Evolutionary conservation across 2,797 vertebrate genomes (phyloP).

Genomic region (Remorina albescens): DNA sequence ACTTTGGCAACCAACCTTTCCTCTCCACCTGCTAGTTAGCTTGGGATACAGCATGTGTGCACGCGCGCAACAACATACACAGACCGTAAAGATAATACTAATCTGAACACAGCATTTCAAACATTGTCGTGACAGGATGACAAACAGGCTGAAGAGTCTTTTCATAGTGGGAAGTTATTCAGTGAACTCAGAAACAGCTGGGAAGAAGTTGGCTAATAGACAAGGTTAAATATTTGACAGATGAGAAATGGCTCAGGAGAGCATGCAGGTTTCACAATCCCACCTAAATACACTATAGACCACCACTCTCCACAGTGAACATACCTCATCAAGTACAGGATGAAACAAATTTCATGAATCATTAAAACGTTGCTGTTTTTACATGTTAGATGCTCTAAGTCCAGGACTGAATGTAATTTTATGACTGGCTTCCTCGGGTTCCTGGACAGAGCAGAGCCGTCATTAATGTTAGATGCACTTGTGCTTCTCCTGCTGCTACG

Average conservation of each 20-base stretch:
- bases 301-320: not conserved
- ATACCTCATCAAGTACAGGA: not conserved
- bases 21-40: not conserved
- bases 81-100: not conserved
- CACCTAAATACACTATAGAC: not conserved
- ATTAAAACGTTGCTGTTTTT: not conserved
- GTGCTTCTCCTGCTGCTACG: not conserved
- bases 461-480: not conserved
- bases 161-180: not conserved
- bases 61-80: not conserved
- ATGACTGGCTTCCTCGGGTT: not conserved
- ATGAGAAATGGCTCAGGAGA: constrained; percentile 2
- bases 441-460: not conserved
- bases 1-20: constrained; percentile 30
- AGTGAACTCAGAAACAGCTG: constrained; percentile 3
- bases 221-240: not conserved
- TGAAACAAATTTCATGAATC: not conserved
- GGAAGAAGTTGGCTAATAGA: not conserved
- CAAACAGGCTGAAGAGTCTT: not conserved
- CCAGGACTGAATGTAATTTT: not conserved
- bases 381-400: too few relatives aligned
- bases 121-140: not conserved
- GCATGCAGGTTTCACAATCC: not conserved
- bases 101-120: not conserved
- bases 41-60: not conserved